phyloP scores from a whole-genome alignment of 1,140 invertebrate genomes.

The Archegozetes longisetosus region DNA sequence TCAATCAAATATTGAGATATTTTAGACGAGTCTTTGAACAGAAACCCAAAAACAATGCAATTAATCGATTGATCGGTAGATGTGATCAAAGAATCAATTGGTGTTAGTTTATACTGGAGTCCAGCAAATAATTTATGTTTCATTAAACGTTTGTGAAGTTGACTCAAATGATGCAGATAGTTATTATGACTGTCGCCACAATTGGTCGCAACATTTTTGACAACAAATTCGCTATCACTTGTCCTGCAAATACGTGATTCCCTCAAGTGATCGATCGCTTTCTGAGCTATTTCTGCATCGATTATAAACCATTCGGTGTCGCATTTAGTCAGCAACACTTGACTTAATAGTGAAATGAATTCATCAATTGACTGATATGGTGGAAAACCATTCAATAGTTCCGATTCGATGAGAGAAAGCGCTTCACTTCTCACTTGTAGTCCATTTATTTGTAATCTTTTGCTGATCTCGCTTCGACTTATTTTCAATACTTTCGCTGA shows the following conservation, averaged over 20 bases:
- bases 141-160: neutral
- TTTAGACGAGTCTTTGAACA: conserved; percentile 3
- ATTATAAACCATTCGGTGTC: neutral
- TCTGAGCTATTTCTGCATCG: conserved; percentile 1
- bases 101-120: conserved; percentile 6
- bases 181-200: neutral
- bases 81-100: conserved; percentile 6
- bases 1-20: conserved; percentile 9
- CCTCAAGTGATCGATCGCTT: neutral
- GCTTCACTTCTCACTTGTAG: conserved; percentile 7
- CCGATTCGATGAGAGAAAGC: conserved; percentile 5
- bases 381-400: conserved; percentile 3
- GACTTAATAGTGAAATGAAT: neutral
- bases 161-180: neutral
- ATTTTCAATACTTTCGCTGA: neutral
- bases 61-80: neutral
- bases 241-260: neutral
- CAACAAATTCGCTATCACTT: neutral
- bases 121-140: neutral
- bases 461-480: conserved; percentile 25
- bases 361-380: conserved; percentile 8
- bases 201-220: neutral
- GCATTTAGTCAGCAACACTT: neutral
- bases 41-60: conserved; percentile 15
- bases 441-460: neutral